Base-by-base conservation (phyloP, 2,888 invertebrate species). In the Dermolepida albohirtum region DNA sequence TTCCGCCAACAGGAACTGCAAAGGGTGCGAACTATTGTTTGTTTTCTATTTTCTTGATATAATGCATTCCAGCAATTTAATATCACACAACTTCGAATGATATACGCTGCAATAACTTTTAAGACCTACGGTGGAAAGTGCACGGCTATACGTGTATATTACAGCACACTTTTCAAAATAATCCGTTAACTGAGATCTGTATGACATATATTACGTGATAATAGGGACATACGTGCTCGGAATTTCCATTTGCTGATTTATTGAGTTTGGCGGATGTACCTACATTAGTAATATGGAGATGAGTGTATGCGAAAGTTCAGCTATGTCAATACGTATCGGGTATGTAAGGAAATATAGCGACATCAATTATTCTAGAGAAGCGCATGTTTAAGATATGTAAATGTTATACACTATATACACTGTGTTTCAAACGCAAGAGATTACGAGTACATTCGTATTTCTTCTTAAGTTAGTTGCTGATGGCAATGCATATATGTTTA, bases 1-100 rank as follows among this genome's bases (percentile, higher is more conserved):
- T 7, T 34, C 34, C 34, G 34, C 34, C 34, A 34, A 34, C 34
- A 16, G 40, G 11, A 55, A 27, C 14, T 34, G 34, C 34, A 34
- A 34, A 34, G 55, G 55, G 55, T 22, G 55, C 8, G 40, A 55
- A 41, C 17, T 17, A 54, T 55, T 49, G 66, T 66, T 54, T 66
- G 66, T 55, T 66, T 66, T 57, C 66, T 66, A 55, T 39, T 66
- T 55, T 17, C 34, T 57, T 66, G 43, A 49, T 55, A 16, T 43
- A 66, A 66, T 55, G 43, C 66, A 47, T 66, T 55, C 55, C 34
- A 34, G 66, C 41, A 66, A 55, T 66, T 66, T 66, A 66, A 66
- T 66, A 66, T 55, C 66, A 12, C 14, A 14, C 57, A n/a, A 39
- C 51, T 7, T 10, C 39, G 40, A 16, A 52, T 57, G 66, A 55